A percentile compares a stretch with the other conserved stretches of the same genome.
phyloP scores from a whole-genome alignment of 2,888 invertebrate species.

The Thysanoteuthis rhombus region DNA sequence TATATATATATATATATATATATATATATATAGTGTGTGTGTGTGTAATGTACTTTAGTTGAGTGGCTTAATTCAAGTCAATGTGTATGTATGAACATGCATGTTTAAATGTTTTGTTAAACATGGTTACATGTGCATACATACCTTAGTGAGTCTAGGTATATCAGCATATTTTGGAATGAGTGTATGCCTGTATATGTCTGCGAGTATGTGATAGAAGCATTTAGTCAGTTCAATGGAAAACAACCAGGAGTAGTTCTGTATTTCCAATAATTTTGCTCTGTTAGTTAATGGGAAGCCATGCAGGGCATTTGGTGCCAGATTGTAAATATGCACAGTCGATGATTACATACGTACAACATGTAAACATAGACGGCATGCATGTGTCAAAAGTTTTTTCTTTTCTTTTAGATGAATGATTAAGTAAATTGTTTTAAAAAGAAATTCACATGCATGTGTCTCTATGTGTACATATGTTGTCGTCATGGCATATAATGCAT shows the following conservation, averaged over 20 bases:
- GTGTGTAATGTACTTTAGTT: too few species aligned
- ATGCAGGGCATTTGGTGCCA: neutral
- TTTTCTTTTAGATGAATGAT: neutral
- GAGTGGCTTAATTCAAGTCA: too few species aligned
- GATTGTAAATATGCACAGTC: slow-evolving; percentile 1
- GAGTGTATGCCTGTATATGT: neutral
- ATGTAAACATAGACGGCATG: neutral
- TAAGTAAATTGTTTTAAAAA: neutral
- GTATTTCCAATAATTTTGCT: neutral
- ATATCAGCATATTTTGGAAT: neutral
- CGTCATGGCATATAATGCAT: neutral
- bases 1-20: neutral
- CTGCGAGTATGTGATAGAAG: neutral
- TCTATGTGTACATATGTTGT: slow-evolving; percentile 12
- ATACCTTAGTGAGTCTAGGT: neutral
- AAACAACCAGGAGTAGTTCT: neutral
- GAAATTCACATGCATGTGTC: slow-evolving; percentile 12
- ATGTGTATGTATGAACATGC: neutral
- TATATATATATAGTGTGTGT: too few species aligned
- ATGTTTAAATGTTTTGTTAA: neutral
- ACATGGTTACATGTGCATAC: neutral
- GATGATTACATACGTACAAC: neutral
- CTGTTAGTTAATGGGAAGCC: neutral
- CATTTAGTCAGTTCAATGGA: neutral
- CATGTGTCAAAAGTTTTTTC: neutral